A percentile compares a stretch with the other conserved stretches of the same genome.
Evolutionary conservation across 2,113 vertebrate species (phyloP).

Genomic region (Leptosomus discolor): DNA sequence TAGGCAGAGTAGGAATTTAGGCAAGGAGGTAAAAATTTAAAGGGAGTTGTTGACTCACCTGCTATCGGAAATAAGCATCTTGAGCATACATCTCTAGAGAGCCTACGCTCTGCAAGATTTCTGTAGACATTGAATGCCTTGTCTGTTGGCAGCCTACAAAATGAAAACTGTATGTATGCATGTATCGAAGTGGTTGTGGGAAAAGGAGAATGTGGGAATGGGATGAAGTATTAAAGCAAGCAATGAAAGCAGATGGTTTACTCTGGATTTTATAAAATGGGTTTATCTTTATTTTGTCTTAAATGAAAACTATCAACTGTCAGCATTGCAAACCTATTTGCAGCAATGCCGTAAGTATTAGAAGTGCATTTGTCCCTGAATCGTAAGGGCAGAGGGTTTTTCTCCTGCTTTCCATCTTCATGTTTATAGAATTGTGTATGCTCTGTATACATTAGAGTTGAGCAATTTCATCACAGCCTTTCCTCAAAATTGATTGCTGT

Average conservation of each 20-base stretch:
- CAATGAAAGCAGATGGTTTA: constrained; percentile 2
- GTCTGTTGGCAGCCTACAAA: not conserved
- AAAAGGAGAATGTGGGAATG: not conserved
- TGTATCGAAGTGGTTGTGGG: not conserved
- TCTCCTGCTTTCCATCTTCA: not conserved
- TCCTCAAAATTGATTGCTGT: not conserved
- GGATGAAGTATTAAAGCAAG: constrained; percentile 30
- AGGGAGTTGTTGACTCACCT: not conserved
- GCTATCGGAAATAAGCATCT: not conserved
- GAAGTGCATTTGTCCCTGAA: not conserved
- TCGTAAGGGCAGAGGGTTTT: not conserved
- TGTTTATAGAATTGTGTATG: not conserved
- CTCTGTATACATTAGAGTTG: not conserved
- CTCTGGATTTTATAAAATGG: constrained; percentile 55
- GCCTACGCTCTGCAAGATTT: not conserved
- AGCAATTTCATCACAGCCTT: not conserved
- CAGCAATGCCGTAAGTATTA: not conserved
- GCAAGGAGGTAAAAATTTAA: not conserved
- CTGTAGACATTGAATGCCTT: not conserved
- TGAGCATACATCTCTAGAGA: not conserved
- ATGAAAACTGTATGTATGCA: not conserved
- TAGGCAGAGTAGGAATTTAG: not conserved
- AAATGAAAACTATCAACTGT: constrained; percentile 27
- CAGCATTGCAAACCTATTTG: constrained; percentile 26
- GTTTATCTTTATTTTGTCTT: constrained; percentile 48